Conservation (phyloP, 2,888 invertebrate species). For the Fragum sueziense region DNA sequence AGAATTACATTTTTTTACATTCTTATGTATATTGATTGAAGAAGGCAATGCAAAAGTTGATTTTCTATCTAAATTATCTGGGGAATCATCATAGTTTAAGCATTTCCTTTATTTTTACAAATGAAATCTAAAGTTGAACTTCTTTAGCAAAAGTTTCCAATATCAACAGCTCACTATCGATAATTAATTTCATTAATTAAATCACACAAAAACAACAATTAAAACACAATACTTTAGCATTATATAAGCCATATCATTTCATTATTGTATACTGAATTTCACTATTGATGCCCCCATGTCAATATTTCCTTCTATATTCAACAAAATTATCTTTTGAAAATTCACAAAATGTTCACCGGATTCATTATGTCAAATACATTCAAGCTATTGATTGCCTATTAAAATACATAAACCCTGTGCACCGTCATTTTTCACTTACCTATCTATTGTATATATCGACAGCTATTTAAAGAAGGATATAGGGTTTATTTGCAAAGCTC, state of each 20-base stretch:
- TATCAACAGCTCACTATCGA: too few relatives aligned
- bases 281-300: neutral
- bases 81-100: too few relatives aligned
- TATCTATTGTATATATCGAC: neutral
- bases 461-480: neutral
- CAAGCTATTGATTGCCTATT: neutral
- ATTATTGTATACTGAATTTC: neutral
- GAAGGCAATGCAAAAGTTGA: too few relatives aligned
- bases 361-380: neutral
- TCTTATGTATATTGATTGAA: too few relatives aligned
- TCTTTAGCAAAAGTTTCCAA: too few relatives aligned
- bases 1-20: too few relatives aligned
- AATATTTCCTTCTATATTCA: neutral
- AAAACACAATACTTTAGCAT: too few relatives aligned
- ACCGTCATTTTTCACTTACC: neutral
- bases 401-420: neutral
- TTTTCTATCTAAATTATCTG: too few relatives aligned
- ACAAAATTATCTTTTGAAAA: neutral
- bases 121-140: too few relatives aligned
- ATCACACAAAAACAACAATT: neutral
- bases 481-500: slow-evolving; percentile 3
- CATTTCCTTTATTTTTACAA: too few relatives aligned
- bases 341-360: neutral
- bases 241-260: too few relatives aligned
- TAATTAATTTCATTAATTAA: neutral